A percentile compares a stretch with the other conserved stretches of the same genome.
Evolutionary conservation across 2,113 vertebrate genomes (phyloP).

Genomic region (Pygoscelis adeliae): DNA sequence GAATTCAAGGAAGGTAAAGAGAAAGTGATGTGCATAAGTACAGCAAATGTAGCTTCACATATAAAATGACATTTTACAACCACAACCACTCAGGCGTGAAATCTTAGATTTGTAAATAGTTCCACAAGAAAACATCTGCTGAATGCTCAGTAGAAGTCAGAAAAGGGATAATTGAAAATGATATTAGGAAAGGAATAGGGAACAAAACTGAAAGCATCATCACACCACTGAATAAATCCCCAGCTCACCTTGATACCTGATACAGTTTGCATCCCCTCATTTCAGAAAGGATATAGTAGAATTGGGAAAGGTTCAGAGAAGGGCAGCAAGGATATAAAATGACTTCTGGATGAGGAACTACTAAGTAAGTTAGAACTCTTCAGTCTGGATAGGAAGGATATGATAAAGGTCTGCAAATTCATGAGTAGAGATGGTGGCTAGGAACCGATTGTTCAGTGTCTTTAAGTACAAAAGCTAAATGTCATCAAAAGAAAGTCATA

Average conservation of each 20-base stretch:
- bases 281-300: not conserved
- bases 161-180: not conserved
- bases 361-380: not conserved
- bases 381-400: not conserved
- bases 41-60: not conserved
- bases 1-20: not conserved
- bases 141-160: not conserved
- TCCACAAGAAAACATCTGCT: not conserved
- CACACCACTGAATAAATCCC: not conserved
- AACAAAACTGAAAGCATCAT: not conserved
- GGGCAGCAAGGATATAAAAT: not conserved
- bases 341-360: not conserved
- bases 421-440: not conserved
- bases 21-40: not conserved
- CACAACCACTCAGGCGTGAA: not conserved
- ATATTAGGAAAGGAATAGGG: not conserved
- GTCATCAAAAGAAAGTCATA: not conserved
- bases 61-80: not conserved
- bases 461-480: not conserved
- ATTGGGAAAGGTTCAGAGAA: not conserved
- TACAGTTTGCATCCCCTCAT: not conserved
- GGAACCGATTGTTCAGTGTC: not conserved
- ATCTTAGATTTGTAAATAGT: not conserved
- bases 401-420: not conserved
- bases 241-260: not conserved